Evolutionary conservation across 2,888 invertebrate species (phyloP).

Genomic region (Priocnemis perturbator): DNA sequence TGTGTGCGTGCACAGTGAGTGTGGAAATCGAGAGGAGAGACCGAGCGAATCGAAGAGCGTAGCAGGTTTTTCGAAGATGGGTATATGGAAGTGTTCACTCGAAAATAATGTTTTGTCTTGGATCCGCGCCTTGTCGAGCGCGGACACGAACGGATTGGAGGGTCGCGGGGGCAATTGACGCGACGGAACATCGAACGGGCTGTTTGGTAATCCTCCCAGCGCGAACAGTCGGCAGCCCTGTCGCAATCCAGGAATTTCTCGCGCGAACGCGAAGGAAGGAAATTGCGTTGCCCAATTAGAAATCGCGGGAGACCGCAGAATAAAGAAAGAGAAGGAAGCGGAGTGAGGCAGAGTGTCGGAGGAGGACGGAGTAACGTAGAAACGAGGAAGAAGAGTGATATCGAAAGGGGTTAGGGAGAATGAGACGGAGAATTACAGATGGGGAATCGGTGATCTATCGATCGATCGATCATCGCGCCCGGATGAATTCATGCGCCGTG

Average conservation of each 20-base stretch:
- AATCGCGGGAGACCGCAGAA: slow-evolving; percentile 27
- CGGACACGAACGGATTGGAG: too few relatives aligned
- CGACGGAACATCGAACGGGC: slow-evolving; percentile 28
- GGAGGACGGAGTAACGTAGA: background rate
- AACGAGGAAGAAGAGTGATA: slow-evolving; percentile 11
- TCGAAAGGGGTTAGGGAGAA: background rate
- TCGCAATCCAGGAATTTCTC: slow-evolving; percentile 34
- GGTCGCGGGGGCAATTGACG: slow-evolving; percentile 5
- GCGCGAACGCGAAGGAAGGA: slow-evolving; percentile 31
- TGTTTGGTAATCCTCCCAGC: slow-evolving; percentile 31
- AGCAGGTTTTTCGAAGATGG: too few relatives aligned
- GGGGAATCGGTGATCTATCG: slow-evolving; percentile 27
- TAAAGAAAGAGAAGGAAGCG: slow-evolving; percentile 1
- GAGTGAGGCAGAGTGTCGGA: background rate
- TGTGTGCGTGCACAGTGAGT: too few relatives aligned
- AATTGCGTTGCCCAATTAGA: slow-evolving; percentile 36
- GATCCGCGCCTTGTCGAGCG: too few relatives aligned
- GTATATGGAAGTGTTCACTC: too few relatives aligned
- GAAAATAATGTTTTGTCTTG: too few relatives aligned
- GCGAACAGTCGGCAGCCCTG: slow-evolving; percentile 10
- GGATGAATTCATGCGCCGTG: slow-evolving; percentile 31
- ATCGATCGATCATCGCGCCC: slow-evolving; percentile 32
- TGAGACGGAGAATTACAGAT: background rate
- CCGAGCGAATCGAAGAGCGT: too few relatives aligned
- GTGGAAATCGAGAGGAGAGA: too few relatives aligned